phyloP scores from a whole-genome alignment of 2,797 vertebrate species.

The Ptychobarbus kaznakovi region DNA sequence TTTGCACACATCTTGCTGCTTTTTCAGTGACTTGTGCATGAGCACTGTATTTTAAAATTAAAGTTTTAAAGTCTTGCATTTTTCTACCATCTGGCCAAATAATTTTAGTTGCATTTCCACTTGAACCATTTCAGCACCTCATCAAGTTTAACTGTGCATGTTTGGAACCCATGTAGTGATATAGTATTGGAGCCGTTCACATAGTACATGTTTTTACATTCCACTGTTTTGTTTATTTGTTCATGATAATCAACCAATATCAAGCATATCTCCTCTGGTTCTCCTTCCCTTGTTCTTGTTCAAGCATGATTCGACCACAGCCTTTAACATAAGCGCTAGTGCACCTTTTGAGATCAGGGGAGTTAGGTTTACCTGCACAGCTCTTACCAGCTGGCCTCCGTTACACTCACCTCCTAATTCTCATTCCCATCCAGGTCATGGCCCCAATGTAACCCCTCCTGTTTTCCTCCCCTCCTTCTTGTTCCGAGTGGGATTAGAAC shows the following conservation, averaged over 20 bases:
- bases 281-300: not conserved
- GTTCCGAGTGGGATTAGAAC: not conserved
- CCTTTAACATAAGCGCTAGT: not conserved
- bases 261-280: not conserved
- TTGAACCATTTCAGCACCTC: not conserved
- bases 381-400: not conserved
- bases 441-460: not conserved
- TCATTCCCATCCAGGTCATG: not conserved
- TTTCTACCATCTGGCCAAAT: not conserved
- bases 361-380: not conserved
- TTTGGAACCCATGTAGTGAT: not conserved
- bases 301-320: not conserved
- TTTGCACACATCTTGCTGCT: not conserved
- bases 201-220: not conserved
- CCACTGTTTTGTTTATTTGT: not conserved
- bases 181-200: not conserved
- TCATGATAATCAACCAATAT: not conserved
- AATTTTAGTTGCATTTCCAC: not conserved
- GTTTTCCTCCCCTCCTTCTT: not conserved
- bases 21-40: not conserved
- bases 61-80: not conserved
- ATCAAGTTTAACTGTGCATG: not conserved
- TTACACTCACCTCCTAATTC: not conserved
- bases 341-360: not conserved
- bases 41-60: not conserved